Base-by-base conservation (phyloP, 2,888 invertebrate genomes). In the Allygus modestus region DNA sequence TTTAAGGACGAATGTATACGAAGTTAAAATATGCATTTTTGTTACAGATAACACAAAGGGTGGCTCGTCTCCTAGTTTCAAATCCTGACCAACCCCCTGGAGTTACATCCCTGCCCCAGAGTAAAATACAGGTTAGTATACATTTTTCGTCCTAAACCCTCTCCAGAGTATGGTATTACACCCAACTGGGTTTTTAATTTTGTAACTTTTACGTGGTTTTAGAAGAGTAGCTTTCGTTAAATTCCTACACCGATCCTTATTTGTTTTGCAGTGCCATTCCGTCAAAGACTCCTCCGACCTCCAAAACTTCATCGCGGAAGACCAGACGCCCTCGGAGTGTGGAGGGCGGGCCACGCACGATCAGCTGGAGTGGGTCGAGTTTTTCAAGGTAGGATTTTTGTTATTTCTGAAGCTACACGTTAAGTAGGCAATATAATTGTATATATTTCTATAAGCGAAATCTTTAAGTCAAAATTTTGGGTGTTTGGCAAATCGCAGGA, bases 341-440 rank as follows among this genome's bases (percentile, higher is more conserved):
- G 93, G 93, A 86, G 94, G 95, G 88, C 91, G 92, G 87, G 92
- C 92, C 88, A 91, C 92, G 88, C 94, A 95, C 91, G 93, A 94
- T 89, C 95, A 95, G 89, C 91, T 93, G 87, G 94, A 94, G 90
- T 96, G 95, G 95, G 93, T 95, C 87, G 93, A 94, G 89, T 95
- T 95, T 91, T 94, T 94, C 91, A 94, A 94, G 92, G 95, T 95
- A 91, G 89, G 89, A 85, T 37, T 7, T 37, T 9, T 37, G 37
- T 37, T 37, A 7, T 37, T 37, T n/a, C 51, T 58, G 83, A 46
- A 15, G n/a, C n/a, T n/a, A n/a, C n/a, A n/a, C n/a, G n/a, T n/a
- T n/a, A n/a, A n/a, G n/a, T n/a, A n/a, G n/a, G n/a, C n/a, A n/a
- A n/a, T n/a, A n/a, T n/a, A n/a, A n/a, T n/a, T n/a, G n/a, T n/a